A percentile compares a stretch with the other conserved stretches of the same genome.
phyloP scores from a whole-genome alignment of 2,113 vertebrate genomes.

The Istiophorus platypterus region DNA sequence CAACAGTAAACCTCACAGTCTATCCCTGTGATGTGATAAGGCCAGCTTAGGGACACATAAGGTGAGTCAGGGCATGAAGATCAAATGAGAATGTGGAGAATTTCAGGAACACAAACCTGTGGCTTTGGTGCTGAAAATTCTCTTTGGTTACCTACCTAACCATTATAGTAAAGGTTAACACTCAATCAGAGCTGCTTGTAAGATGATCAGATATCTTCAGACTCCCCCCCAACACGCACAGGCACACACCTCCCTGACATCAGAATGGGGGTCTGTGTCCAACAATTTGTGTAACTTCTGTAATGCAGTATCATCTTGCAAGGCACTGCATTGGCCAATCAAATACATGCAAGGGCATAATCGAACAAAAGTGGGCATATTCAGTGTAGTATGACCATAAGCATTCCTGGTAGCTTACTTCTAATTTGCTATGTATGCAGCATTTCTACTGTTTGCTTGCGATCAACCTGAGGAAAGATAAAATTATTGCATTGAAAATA shows the following conservation, averaged over 20 bases:
- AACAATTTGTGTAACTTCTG: not conserved
- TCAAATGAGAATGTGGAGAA: constrained; percentile 73
- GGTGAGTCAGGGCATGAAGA: constrained; percentile 69
- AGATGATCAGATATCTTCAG: not conserved
- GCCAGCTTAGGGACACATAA: constrained; percentile 77
- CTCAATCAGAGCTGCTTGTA: not conserved
- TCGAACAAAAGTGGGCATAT: not conserved
- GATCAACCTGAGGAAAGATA: not conserved
- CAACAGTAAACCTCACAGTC: constrained; percentile 27
- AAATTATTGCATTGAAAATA: not conserved
- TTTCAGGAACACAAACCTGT: constrained; percentile 67
- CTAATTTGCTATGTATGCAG: not conserved
- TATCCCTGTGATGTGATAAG: constrained; percentile 66
- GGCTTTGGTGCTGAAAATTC: constrained; percentile 70
- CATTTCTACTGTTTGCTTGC: not conserved
- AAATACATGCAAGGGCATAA: not conserved
- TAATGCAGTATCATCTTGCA: no score
- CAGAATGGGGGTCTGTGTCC: no score
- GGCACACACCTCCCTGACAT: no score
- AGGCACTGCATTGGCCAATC: not conserved
- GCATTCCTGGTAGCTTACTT: not conserved
- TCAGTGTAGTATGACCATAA: not conserved
- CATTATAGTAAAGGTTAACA: not conserved
- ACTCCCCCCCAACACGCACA: not conserved
- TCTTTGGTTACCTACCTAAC: constrained; percentile 49